Percentiles rank a stretch among this genome's conserved stretches.
phyloP scores from a whole-genome alignment of 2,113 vertebrate genomes.

The Montifringilla adamsi region DNA sequence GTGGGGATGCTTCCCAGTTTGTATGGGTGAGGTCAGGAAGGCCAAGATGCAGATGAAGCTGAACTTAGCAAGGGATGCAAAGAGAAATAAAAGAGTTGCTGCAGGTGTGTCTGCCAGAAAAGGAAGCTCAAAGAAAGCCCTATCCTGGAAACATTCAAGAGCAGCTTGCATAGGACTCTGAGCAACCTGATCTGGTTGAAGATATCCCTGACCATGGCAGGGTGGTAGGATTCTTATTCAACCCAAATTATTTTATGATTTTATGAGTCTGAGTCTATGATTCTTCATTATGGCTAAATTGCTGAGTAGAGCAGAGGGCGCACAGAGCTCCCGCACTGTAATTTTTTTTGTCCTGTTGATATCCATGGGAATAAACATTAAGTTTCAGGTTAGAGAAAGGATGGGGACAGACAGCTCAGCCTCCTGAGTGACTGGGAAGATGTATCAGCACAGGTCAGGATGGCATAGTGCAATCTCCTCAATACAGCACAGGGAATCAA shows the following conservation, averaged over 20 bases:
- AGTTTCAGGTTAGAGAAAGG: background rate
- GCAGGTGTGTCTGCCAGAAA: background rate
- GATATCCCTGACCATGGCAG: background rate
- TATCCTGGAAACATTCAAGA: background rate
- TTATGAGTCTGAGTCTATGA: background rate
- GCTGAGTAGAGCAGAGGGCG: background rate
- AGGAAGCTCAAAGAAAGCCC: background rate
- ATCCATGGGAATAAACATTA: background rate
- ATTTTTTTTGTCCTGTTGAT: background rate
- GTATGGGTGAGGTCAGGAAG: background rate
- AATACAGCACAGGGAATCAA: background rate
- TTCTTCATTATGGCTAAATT: background rate
- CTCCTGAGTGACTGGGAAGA: background rate
- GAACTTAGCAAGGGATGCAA: background rate
- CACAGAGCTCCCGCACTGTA: background rate
- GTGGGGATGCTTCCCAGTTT: accelerated
- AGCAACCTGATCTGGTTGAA: background rate
- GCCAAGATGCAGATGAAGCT: background rate
- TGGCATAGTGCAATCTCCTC: background rate
- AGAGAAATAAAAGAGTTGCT: background rate
- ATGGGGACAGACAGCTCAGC: background rate
- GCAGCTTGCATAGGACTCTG: background rate
- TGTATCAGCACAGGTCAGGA: background rate
- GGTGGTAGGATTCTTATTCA: background rate
- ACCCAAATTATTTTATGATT: background rate